A percentile compares a stretch with the other conserved stretches of the same genome.
These are phyloP conservation scores for Heliothis peltigera DNA, from an alignment of 2,888 invertebrate genomes.

Conservation along the genomic window DNA sequence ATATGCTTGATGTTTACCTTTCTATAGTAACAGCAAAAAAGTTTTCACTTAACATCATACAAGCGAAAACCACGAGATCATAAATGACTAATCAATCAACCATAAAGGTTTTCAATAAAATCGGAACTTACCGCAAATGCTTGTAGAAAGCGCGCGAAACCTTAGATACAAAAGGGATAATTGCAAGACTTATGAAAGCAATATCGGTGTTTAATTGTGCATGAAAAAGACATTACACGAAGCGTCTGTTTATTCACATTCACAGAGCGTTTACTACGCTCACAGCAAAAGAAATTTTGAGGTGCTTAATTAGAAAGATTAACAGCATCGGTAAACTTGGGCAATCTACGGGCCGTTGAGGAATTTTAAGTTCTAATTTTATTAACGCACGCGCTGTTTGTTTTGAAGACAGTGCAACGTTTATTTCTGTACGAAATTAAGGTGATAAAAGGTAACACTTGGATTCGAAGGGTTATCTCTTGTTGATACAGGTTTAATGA, in stretches of 20 bases:
- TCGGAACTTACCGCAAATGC: conserved; percentile 13
- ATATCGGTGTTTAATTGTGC: conserved; percentile 54
- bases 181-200: conserved; percentile 30
- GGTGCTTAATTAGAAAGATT: conserved; percentile 69
- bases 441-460: conserved; percentile 27
- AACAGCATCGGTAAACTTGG: conserved; percentile 61
- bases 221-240: conserved; percentile 64
- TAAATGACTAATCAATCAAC: conserved; percentile 36
- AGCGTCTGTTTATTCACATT: conserved; percentile 50
- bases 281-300: conserved; percentile 57
- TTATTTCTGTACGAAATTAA: conserved; percentile 37
- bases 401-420: conserved; percentile 42
- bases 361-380: conserved; percentile 59
- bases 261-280: conserved; percentile 54
- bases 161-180: conserved; percentile 39
- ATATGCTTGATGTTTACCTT: conserved; percentile 36
- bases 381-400: conserved; percentile 50
- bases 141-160: conserved; percentile 61
- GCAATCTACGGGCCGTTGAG: conserved; percentile 42
- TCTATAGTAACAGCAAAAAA: conserved; percentile 14
- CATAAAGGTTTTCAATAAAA: conserved; percentile 34
- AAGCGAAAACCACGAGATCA: conserved; percentile 25
- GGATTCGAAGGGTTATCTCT: conserved; percentile 6
- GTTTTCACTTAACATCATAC: conserved; percentile 23
- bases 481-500: conserved; percentile 11